phyloP scores from a whole-genome alignment of 1,140 invertebrate species.

The Phocides pigmalion region DNA sequence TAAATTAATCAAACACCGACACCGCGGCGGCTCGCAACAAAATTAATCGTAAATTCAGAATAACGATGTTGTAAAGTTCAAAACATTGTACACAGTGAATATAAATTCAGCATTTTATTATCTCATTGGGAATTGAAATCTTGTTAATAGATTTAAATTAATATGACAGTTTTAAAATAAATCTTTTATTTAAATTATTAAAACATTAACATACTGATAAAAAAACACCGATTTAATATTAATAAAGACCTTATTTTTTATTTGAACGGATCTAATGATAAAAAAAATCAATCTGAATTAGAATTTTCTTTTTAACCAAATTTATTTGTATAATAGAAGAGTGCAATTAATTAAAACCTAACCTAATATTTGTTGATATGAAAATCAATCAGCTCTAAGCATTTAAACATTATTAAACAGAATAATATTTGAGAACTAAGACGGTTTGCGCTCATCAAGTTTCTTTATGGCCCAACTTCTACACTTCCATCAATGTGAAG shows the following conservation, averaged over 20 bases:
- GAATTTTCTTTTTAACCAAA: too few relatives aligned
- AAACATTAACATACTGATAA: too few relatives aligned
- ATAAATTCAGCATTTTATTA: conserved; percentile 1
- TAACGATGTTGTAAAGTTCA: background rate
- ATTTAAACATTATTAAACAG: too few relatives aligned
- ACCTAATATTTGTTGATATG: too few relatives aligned
- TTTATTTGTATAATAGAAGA: too few relatives aligned
- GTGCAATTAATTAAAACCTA: too few relatives aligned
- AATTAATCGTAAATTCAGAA: conserved; percentile 21
- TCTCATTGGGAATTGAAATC: background rate
- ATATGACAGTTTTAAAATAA: background rate
- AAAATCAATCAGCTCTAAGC: too few relatives aligned
- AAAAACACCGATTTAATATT: too few relatives aligned
- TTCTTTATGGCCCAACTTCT: conserved; percentile 3
- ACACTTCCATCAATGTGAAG: background rate
- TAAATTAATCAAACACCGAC: conserved; percentile 21
- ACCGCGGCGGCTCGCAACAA: background rate
- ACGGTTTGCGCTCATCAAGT: background rate
- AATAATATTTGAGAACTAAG: background rate
- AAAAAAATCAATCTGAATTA: too few relatives aligned
- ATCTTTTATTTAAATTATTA: too few relatives aligned
- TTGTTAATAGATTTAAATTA: background rate
- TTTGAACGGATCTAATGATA: too few relatives aligned
- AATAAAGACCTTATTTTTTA: too few relatives aligned
- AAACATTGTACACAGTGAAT: conserved; percentile 1